A percentile compares a stretch with the other conserved stretches of the same genome.
These are phyloP conservation scores for Cryptocheilus praepositus DNA, from an alignment of 2,888 invertebrate species.

Conservation along the genomic window DNA sequence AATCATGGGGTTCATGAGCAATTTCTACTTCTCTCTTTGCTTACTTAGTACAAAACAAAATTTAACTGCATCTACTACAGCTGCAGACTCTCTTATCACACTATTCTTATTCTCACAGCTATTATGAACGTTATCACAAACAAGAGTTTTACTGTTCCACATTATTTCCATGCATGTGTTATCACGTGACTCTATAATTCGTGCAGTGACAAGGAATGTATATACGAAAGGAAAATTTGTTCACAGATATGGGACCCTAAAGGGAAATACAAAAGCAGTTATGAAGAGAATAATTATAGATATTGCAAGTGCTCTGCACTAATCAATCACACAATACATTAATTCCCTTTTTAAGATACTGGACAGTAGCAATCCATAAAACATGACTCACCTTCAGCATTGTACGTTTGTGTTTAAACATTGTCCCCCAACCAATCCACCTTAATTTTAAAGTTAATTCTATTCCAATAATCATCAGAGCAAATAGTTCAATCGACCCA, in stretches of 20 bases:
- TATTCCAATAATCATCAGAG: slow-evolving; percentile 84
- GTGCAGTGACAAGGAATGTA: slow-evolving; percentile 1
- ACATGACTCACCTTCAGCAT: slow-evolving; percentile 83
- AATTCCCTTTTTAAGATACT: no score
- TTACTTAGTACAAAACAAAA: slow-evolving; percentile 30
- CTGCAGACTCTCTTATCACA: slow-evolving; percentile 39
- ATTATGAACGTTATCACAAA: slow-evolving; percentile 27
- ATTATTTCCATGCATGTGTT: slow-evolving; percentile 9
- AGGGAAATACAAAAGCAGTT: slow-evolving; percentile 11
- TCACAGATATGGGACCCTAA: background rate
- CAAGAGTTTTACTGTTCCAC: slow-evolving; percentile 25
- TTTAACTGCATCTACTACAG: slow-evolving; percentile 23
- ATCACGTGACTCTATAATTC: slow-evolving; percentile 18
- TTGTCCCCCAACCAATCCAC: slow-evolving; percentile 91
- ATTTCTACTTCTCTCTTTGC: background rate
- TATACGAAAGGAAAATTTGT: slow-evolving; percentile 6
- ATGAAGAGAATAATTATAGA: no score
- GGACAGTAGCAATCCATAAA: no score
- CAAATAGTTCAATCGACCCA: slow-evolving; percentile 87
- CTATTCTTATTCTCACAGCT: slow-evolving; percentile 25
- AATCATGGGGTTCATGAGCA: slow-evolving; percentile 2
- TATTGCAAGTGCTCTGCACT: no score
- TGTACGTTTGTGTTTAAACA: slow-evolving; percentile 88
- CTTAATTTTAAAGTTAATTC: slow-evolving; percentile 87
- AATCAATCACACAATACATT: no score